A percentile compares a stretch with the other conserved stretches of the same genome.
Evolutionary conservation across 2,888 invertebrate species (phyloP).

Genomic region (Nomada flava): DNA sequence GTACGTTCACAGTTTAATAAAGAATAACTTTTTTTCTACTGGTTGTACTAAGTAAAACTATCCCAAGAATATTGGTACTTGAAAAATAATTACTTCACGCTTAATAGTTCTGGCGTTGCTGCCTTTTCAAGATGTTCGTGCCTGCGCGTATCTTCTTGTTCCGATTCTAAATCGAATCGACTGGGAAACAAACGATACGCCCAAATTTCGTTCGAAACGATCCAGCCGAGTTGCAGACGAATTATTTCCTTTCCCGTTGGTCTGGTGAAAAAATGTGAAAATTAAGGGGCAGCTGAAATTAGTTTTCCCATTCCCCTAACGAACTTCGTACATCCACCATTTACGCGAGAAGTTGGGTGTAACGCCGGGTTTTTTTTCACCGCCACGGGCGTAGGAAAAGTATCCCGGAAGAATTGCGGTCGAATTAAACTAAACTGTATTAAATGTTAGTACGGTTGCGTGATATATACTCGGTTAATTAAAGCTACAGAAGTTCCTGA

Average conservation of each 20-base stretch:
- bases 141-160: slow-evolving; percentile 6
- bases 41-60: not conserved
- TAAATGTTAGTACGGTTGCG: slow-evolving; percentile 39
- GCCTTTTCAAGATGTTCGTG: not conserved
- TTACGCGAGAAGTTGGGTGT: slow-evolving; percentile 46
- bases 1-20: no score
- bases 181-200: slow-evolving; percentile 14
- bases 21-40: no score
- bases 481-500: slow-evolving; percentile 48
- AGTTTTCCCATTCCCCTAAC: slow-evolving; percentile 37
- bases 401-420: slow-evolving; percentile 31
- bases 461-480: slow-evolving; percentile 56
- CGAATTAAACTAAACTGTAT: slow-evolving; percentile 47
- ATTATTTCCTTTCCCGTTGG: slow-evolving; percentile 17
- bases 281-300: slow-evolving; percentile 31
- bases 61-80: not conserved
- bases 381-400: slow-evolving; percentile 8
- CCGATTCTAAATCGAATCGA: slow-evolving; percentile 19
- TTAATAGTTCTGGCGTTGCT: not conserved
- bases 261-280: slow-evolving; percentile 1
- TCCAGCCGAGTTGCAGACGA: slow-evolving; percentile 20
- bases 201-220: slow-evolving; percentile 11
- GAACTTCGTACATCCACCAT: slow-evolving; percentile 56
- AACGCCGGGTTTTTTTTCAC: slow-evolving; percentile 16
- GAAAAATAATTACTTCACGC: not conserved